Percentiles rank a stretch among this genome's conserved stretches.
Evolutionary conservation across 1,140 invertebrate species (phyloP).

Genomic region (Copidosoma floridanum): DNA sequence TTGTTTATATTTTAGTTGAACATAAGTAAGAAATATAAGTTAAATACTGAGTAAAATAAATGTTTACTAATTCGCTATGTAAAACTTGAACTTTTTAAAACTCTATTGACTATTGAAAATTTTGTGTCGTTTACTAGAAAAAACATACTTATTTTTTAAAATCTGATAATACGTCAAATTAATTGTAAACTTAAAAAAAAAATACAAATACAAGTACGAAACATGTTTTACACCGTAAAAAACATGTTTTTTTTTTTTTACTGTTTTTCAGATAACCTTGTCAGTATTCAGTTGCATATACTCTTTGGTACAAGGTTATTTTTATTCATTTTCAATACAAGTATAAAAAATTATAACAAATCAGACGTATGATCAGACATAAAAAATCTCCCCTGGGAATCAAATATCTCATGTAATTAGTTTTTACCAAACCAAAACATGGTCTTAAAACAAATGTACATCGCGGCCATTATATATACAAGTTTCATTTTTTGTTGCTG

Average conservation of each 20-base stretch:
- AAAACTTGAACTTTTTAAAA: too few relatives aligned
- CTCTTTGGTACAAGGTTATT: constrained; percentile 7
- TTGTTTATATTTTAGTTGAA: too few relatives aligned
- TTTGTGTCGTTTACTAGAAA: too few relatives aligned
- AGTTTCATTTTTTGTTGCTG: constrained; percentile 80
- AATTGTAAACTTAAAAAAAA: too few relatives aligned
- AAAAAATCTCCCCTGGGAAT: background rate
- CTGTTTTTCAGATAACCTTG: too few relatives aligned
- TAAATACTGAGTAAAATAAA: too few relatives aligned
- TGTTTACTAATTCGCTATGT: too few relatives aligned
- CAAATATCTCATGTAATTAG: constrained; percentile 23
- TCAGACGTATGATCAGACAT: background rate
- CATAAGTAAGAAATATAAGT: too few relatives aligned
- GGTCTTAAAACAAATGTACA: constrained; percentile 82
- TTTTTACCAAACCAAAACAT: constrained; percentile 78
- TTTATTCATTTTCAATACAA: too few relatives aligned
- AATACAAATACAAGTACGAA: constrained; percentile 1
- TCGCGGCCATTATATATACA: constrained; percentile 74
- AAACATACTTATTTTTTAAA: too few relatives aligned
- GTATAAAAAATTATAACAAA: background rate
- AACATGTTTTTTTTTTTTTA: background rate
- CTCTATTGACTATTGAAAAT: too few relatives aligned
- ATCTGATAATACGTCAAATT: constrained; percentile 1
- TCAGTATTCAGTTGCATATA: too few relatives aligned
- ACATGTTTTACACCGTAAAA: background rate